These are phyloP conservation scores for Notarius lentiginosus DNA, from an alignment of 2,113 vertebrate species.

Conservation along the genomic window DNA sequence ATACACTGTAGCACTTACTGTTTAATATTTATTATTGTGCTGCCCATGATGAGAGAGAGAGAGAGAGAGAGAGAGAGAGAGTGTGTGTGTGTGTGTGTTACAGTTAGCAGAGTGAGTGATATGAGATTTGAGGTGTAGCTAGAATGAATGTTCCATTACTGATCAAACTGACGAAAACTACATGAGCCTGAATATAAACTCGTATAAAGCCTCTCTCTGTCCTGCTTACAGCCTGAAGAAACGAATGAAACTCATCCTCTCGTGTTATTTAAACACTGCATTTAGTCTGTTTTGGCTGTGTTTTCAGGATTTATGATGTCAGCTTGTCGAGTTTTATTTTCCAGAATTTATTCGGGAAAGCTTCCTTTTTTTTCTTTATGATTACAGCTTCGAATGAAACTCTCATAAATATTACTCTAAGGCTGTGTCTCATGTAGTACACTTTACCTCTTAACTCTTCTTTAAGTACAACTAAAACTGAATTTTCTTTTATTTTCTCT, in stretches of 20 bases:
- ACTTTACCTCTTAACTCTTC: no score
- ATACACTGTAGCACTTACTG: neutral
- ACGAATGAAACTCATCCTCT: neutral
- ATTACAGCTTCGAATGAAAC: no score
- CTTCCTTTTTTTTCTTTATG: no score
- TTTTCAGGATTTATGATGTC: no score
- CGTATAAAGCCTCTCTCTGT: neutral
- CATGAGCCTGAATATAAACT: neutral
- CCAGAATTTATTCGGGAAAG: no score
- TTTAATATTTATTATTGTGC: neutral
- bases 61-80: no score
- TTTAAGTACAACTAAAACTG: neutral
- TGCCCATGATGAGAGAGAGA: no score
- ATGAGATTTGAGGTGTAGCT: neutral
- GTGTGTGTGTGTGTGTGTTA: no score
- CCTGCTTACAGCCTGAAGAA: neutral
- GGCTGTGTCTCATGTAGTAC: no score
- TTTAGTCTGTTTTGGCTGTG: neutral
- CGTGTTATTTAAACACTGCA: neutral
- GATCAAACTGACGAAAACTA: neutral
- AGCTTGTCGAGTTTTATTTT: no score
- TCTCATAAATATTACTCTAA: no score
- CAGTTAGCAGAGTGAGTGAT: neutral
- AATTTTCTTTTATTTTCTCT: neutral
- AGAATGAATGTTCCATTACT: neutral